These are phyloP conservation scores for Leptoclinus maculatus DNA, from an alignment of 2,797 vertebrate species.

Conservation along the genomic window DNA sequence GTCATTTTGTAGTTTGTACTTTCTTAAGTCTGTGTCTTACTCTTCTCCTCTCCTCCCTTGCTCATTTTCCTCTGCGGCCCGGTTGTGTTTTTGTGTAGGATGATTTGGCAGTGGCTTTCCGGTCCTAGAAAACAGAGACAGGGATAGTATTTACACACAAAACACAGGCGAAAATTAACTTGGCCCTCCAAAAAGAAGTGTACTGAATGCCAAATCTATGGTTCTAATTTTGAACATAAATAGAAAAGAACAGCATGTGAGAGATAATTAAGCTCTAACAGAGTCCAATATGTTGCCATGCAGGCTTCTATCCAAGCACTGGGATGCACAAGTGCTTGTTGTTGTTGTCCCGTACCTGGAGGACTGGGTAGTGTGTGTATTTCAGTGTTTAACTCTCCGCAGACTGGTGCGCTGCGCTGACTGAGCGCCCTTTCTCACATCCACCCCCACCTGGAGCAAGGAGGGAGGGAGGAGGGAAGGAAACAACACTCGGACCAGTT, in stretches of 20 bases:
- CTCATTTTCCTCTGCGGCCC: constrained; percentile 75
- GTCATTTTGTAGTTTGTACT: constrained; percentile 59
- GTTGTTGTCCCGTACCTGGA: constrained; percentile 81
- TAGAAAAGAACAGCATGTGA: constrained; percentile 37
- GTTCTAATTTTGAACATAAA: constrained; percentile 23
- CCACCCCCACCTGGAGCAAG: constrained; percentile 87
- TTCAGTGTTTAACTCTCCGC: constrained; percentile 95
- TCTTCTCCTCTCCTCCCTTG: constrained; percentile 40
- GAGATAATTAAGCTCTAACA: constrained; percentile 34
- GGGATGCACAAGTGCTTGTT: constrained; percentile 71
- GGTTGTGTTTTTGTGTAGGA: constrained; percentile 79
- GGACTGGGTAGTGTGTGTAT: constrained; percentile 76
- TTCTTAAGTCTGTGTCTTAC: constrained; percentile 42
- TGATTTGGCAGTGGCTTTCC: constrained; percentile 93
- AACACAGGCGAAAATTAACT: not conserved
- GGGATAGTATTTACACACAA: not conserved
- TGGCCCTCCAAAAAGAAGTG: not conserved
- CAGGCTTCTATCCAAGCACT: constrained; percentile 68
- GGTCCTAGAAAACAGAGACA: constrained; percentile 81
- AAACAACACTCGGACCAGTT: constrained; percentile 75
- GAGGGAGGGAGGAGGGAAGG: constrained; percentile 72
- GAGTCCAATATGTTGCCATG: constrained; percentile 28
- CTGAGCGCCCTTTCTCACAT: constrained; percentile 93
- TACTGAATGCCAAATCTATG: constrained; percentile 20
- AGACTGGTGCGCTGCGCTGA: constrained; percentile 94